phyloP scores from a whole-genome alignment of 2,888 invertebrate genomes.

The Chymomyza procnemis region DNA sequence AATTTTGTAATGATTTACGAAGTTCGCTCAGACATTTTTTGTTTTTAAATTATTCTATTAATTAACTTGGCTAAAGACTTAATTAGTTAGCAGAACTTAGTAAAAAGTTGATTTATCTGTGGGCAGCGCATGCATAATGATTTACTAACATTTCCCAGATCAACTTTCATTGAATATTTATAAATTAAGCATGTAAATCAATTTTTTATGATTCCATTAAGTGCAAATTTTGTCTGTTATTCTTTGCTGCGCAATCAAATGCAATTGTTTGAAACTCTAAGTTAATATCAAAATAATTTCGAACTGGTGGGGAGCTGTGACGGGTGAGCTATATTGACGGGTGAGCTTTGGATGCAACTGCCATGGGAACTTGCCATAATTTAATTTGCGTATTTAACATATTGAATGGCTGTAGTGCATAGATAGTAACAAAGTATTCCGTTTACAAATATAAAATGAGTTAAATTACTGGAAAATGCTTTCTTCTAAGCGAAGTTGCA shows the following conservation, averaged over 20 bases:
- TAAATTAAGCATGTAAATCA: conserved; percentile 23
- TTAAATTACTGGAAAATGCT: no score
- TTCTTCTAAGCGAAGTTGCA: no score
- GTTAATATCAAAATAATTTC: background rate
- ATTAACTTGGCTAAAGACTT: conserved; percentile 48
- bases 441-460: no score
- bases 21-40: conserved; percentile 22
- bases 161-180: conserved; percentile 51
- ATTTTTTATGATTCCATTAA: conserved; percentile 40
- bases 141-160: conserved; percentile 44
- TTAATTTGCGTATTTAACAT: conserved; percentile 5
- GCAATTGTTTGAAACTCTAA: background rate
- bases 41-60: conserved; percentile 37
- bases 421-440: background rate
- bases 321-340: background rate
- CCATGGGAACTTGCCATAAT: conserved; percentile 6
- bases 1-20: conserved; percentile 13
- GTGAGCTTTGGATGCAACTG: background rate
- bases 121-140: conserved; percentile 11
- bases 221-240: conserved; percentile 29
- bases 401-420: background rate
- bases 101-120: conserved; percentile 35
- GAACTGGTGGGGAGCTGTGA: background rate
- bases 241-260: background rate
- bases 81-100: conserved; percentile 35